Evolutionary conservation across 2,113 vertebrate species (phyloP).

Genomic region (Felis catus): F.catus_Fca126_mat1.0 CM031417.1:122658001-122658500

Average conservation of each 20-base stretch:
- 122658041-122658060: not conserved
- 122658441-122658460: too few relatives aligned
- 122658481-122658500: not conserved
- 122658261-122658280: not conserved
- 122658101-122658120: not conserved
- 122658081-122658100: not conserved
- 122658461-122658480: fast-evolving
- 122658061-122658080: not conserved
- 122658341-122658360: not conserved
- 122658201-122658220: not conserved
- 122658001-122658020: not conserved
- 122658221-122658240: not conserved
- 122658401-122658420: not conserved
- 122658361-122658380: not conserved
- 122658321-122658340: not conserved
- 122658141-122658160: not conserved
- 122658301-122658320: not conserved
- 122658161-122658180: not conserved
- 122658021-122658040: not conserved
- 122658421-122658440: not conserved
- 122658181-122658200: not conserved
- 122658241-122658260: not conserved
- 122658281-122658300: not conserved
- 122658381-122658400: not conserved
- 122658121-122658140: not conserved